Percentiles rank a stretch among this genome's conserved stretches.
Conservation (phyloP, 2,113 vertebrate genomes). For the Labeo rohita region DNA sequence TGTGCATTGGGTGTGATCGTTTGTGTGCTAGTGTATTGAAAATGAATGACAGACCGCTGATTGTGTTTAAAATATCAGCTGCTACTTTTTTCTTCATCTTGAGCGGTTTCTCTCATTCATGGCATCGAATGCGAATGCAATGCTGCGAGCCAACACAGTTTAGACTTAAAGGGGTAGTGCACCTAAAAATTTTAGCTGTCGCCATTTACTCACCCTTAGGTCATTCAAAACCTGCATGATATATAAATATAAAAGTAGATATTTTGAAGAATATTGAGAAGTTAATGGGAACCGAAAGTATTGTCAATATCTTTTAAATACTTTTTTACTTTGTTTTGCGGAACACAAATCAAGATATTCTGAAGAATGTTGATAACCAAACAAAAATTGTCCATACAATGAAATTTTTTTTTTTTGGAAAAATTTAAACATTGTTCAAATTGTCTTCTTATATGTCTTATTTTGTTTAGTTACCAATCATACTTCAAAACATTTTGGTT, state of each 20-base stretch:
- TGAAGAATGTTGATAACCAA: neutral
- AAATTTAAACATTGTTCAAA: too few relatives aligned
- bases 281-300: too few relatives aligned
- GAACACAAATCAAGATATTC: neutral
- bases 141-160: neutral
- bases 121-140: too few relatives aligned
- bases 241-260: too few relatives aligned
- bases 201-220: neutral
- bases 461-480: too few relatives aligned
- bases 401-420: too few relatives aligned
- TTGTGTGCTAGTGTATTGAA: conserved; percentile 46
- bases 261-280: too few relatives aligned
- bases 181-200: neutral
- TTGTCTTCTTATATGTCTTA: too few relatives aligned
- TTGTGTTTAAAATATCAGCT: conserved; percentile 45
- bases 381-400: neutral
- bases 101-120: neutral
- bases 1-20: conserved; percentile 58
- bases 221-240: neutral
- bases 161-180: neutral
- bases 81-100: conserved; percentile 16
- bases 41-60: conserved; percentile 26
- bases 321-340: neutral
- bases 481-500: too few relatives aligned
- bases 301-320: too few relatives aligned